These are phyloP conservation scores for Nematostella vectensis DNA, from an alignment of 92 coral and sea anemone species.

Conservation along the genomic window DNA sequence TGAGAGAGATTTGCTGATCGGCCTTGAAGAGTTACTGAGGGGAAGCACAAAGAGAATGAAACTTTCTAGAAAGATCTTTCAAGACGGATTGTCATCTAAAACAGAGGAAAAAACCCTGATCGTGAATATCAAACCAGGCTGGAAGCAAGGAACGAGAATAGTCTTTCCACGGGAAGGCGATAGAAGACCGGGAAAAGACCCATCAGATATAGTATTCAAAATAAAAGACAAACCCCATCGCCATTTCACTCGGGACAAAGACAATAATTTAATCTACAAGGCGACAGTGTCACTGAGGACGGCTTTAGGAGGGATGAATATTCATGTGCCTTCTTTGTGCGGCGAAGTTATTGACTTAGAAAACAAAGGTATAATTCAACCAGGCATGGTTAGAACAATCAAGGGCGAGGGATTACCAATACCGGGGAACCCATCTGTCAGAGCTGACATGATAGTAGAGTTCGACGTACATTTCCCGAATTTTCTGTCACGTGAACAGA, in stretches of 20 bases:
- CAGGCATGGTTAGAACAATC: constrained; percentile 44
- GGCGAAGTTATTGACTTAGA: constrained; percentile 41
- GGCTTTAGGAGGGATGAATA: constrained; percentile 52
- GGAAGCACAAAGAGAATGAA: constrained; percentile 75
- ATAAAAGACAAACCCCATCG: constrained; percentile 68
- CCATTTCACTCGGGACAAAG: constrained; percentile 59
- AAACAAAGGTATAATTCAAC: constrained; percentile 48
- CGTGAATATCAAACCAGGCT: constrained; percentile 75
- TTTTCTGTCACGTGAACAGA: constrained; percentile 50
- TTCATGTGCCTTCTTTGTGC: constrained; percentile 58
- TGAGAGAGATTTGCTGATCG: constrained; percentile 61
- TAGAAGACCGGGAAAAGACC: constrained; percentile 72
- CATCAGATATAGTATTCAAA: constrained; percentile 77
- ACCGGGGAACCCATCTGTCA: constrained; percentile 55
- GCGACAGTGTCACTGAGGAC: constrained; percentile 71
- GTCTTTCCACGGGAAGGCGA: constrained; percentile 72
- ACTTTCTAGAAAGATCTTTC: constrained; percentile 61
- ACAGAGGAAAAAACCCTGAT: constrained; percentile 67
- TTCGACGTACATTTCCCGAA: constrained; percentile 64
- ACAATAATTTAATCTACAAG: constrained; percentile 61
- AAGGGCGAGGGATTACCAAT: constrained; percentile 80
- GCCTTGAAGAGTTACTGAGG: constrained; percentile 56
- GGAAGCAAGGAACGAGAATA: constrained; percentile 79
- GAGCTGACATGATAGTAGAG: constrained; percentile 67
- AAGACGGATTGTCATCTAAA: constrained; percentile 27